Evolutionary conservation across 2,888 invertebrate species (phyloP).

Genomic region (Galerucella pusilla): DNA sequence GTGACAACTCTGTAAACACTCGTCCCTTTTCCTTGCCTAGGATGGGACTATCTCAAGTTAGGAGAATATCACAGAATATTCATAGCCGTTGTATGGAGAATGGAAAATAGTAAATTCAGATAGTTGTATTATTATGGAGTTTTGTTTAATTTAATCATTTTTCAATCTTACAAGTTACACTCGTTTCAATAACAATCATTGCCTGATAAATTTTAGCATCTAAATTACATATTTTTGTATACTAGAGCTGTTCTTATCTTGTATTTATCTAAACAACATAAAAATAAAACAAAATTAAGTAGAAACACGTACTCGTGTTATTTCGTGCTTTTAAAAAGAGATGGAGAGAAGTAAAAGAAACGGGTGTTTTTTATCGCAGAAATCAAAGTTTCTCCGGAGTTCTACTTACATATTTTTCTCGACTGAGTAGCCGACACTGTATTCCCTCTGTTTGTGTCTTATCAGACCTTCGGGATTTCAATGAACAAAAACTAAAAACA

Average conservation of each 20-base stretch:
- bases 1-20: too few species aligned
- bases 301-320: conserved; percentile 45
- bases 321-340: conserved; percentile 42
- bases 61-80: too few species aligned
- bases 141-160: too few species aligned
- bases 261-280: conserved; percentile 34
- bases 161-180: too few species aligned
- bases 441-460: conserved; percentile 45
- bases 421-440: conserved; percentile 44
- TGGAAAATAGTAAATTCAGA: too few species aligned
- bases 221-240: conserved; percentile 44
- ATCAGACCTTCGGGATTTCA: conserved; percentile 47
- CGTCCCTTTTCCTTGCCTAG: too few species aligned
- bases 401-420: conserved; percentile 48
- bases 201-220: conserved; percentile 42
- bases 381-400: conserved; percentile 45
- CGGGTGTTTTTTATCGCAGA: conserved; percentile 47
- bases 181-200: conserved; percentile 23
- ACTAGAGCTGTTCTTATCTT: conserved; percentile 41
- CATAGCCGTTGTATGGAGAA: too few species aligned
- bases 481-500: conserved; percentile 42
- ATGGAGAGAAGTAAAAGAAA: conserved; percentile 36
- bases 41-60: too few species aligned
- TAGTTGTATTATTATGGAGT: too few species aligned
- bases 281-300: conserved; percentile 42